Conservation (phyloP, 2,888 invertebrate genomes). For the Laspeyria flexula region DNA sequence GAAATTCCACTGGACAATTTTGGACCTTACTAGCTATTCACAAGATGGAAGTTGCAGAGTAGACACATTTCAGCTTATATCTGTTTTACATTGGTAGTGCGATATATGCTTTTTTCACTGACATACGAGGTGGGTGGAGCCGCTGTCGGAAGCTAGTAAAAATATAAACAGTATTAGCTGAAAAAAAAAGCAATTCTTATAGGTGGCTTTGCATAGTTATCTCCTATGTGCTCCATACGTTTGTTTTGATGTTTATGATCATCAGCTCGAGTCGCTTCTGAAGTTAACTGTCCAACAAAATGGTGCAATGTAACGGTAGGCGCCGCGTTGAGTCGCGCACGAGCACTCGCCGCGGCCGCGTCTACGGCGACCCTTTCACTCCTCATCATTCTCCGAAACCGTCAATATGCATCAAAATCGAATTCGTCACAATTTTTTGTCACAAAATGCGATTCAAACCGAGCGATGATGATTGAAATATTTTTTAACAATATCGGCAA, state of each 20-base stretch:
- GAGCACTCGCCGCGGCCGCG: conserved; percentile 48
- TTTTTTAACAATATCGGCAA: background rate
- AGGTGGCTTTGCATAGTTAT: no score
- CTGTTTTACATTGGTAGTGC: no score
- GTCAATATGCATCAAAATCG: conserved; percentile 60
- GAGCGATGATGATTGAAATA: conserved; percentile 1
- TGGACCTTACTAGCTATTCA: no score
- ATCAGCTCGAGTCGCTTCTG: conserved; percentile 36
- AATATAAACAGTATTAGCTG: no score
- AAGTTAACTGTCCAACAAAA: conserved; percentile 67
- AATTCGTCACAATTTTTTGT: conserved; percentile 56
- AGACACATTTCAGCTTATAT: no score
- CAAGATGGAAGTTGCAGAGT: no score
- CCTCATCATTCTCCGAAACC: conserved; percentile 53
- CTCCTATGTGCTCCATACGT: no score
- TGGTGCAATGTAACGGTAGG: conserved; percentile 75
- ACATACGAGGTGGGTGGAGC: no score
- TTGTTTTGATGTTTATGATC: conserved; percentile 26
- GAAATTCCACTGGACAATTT: no score
- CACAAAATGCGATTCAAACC: background rate
- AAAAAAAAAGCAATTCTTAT: no score
- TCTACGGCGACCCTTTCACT: conserved; percentile 44
- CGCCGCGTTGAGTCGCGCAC: conserved; percentile 65
- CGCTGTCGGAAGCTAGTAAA: no score
- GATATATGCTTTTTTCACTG: no score